Evolutionary conservation across 2,888 invertebrate species (phyloP), one percentile per base, ranked within the genome.

Genomic region (Rotaria magnacalcarata): DNA sequence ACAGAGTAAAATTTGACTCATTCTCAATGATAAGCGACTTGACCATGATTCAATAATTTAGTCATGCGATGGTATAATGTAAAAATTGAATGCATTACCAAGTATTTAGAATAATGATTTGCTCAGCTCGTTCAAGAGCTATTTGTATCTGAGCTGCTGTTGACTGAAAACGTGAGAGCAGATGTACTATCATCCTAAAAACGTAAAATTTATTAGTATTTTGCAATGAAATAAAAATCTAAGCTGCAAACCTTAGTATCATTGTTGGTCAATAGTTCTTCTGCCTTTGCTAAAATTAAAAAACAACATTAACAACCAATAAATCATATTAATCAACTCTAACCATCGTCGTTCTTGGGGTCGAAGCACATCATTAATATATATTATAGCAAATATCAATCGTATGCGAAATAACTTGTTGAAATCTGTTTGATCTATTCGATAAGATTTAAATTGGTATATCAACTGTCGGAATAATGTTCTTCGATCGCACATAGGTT

Each of bases 71-170:
- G 19, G 19, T 54, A 21, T 7, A 0, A 54, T 54, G 11, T 67
- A 16, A 1, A 27, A 67, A 14, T 34, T 34, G 16, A 67, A 67
- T 67, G 67, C 67, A 14, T 21, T 54, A 4, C 54, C 19, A 19
- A 6, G 7, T 21, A 6, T 5, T 4, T 21, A 6, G 4, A 2
- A 6, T 0, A 2, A 0, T 10, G 2, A 21, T 19, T 54, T 21
- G 21, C 14, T 19, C 21, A 54, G 21, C 4, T 7, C 4, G 54
- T 21, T 54, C 3, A 21, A 2, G 6, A 10, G 21, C 7, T 21
- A 54, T 21, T 5, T 21, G 54, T 21, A 54, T 7, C 21, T 21
- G 21, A 4, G 10, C 21, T 3, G 21, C 21, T 6, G 4, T 54
- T 54, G 8, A 47, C 47, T 3, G 2, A 19, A 54, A 5, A 54